Evolutionary conservation across 2,113 vertebrate genomes (phyloP).

Genomic region (Nannospalax galili): DNA sequence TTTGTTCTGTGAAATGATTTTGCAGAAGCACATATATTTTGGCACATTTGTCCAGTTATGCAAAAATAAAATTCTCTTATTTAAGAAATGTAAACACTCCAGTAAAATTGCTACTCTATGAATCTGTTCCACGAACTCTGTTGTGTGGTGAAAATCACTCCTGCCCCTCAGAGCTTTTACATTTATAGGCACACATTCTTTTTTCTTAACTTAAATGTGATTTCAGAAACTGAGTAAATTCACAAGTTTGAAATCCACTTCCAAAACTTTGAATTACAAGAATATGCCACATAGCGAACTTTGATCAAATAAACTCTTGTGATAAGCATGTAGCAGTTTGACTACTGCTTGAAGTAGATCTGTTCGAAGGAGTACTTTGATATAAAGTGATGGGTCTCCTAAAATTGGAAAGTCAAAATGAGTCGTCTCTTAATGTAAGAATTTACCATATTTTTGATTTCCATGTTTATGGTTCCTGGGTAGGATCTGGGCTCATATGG

Average conservation of each 20-base stretch:
- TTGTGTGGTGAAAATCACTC: background rate
- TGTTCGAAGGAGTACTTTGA: background rate
- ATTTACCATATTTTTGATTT: conserved; percentile 17
- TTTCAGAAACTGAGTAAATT: conserved; percentile 26
- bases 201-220: background rate
- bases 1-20: conserved; percentile 7
- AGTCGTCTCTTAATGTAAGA: conserved; percentile 13
- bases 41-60: background rate
- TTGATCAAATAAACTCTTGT: background rate
- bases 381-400: background rate
- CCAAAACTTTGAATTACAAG: conserved; percentile 21
- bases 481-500: background rate
- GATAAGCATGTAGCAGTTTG: background rate
- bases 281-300: background rate
- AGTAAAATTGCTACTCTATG: background rate
- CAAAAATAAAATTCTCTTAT: background rate
- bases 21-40: conserved; percentile 14
- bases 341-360: background rate
- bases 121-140: background rate
- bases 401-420: background rate
- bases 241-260: conserved; percentile 5
- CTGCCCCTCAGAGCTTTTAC: background rate
- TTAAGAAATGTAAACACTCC: background rate
- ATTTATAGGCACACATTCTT: background rate
- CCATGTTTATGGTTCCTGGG: background rate